These are phyloP conservation scores for Noctua janthe DNA, from an alignment of 2,888 invertebrate species.

Conservation along the genomic window DNA sequence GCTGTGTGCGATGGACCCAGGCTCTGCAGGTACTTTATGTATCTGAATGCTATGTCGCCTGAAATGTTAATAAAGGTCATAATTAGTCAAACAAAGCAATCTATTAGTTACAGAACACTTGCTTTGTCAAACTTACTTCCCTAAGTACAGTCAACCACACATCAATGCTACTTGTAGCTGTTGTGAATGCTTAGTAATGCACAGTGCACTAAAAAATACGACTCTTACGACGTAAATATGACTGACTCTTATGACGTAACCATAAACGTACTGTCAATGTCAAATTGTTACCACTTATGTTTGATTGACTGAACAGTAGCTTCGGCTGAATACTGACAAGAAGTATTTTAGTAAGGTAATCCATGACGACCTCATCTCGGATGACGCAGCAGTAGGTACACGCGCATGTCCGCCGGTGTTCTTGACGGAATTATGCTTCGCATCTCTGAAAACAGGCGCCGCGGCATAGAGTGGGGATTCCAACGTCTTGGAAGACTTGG, in stretches of 20 bases:
- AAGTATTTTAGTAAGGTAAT: too few relatives aligned
- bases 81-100: neutral
- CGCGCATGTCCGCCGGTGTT: too few relatives aligned
- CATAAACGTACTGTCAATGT: neutral
- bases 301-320: neutral
- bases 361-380: too few relatives aligned
- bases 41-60: constrained; percentile 98
- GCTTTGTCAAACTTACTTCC: neutral
- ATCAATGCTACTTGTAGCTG: neutral
- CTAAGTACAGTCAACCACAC: neutral
- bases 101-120: neutral
- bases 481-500: too few relatives aligned
- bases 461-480: too few relatives aligned
- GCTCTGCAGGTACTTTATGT: constrained; percentile 92
- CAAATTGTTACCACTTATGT: neutral
- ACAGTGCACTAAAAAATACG: neutral
- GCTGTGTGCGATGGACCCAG: constrained; percentile 77
- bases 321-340: neutral
- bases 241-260: neutral
- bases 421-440: too few relatives aligned
- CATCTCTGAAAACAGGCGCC: too few relatives aligned
- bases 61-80: constrained; percentile 51
- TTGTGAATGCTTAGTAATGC: neutral
- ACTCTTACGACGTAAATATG: neutral
- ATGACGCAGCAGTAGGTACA: too few relatives aligned